Evolutionary conservation across 2,113 vertebrate genomes (phyloP), one percentile per base, ranked within the genome.

Genomic region (Redunca redunca): DNA sequence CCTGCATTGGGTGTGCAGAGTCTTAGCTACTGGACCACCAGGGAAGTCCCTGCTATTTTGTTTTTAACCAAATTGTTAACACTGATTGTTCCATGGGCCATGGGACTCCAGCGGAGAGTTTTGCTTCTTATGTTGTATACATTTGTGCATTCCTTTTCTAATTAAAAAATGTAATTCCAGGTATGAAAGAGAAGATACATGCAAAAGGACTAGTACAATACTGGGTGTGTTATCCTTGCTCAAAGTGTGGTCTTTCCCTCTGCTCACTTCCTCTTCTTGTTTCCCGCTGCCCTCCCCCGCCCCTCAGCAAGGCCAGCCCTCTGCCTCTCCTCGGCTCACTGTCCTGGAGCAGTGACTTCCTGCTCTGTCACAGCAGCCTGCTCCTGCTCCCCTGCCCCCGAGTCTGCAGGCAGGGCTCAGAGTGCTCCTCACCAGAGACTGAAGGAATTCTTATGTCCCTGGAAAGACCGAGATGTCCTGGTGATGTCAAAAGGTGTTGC

Each of bases 401-500:
- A 1, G 15, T 13, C 86, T 89, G 57, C 30, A 93, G 33, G 43
- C 0, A 0, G 50, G n/a, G 40, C 30, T 16, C 58, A 30, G 50
- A 3, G 13, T 12, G 21, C 28, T n/a, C 46, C 46, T 62, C 14
- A 0, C 28, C 21, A 21, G 46, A 36, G 46, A 11, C 28, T 3
- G 28, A 43, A 53, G 81, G 30, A 58, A 52, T 21, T 3, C 21
- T 0, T 6, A 14, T 0, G 4, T 28, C 55, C n/a, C 55, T n/a
- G 52, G 81, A 28, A 52, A 53, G 30, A 52, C 43, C 0, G 2
- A 17, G 33, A 48, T 33, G 43, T 30, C 17, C 23, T 8, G 3
- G 62, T 0, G 1, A 52, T 0, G 1, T 6, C 3, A 4, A 62
- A 30, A 33, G 53, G 36, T 12, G 40, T 11, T 11, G 50, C 77